A percentile compares a stretch with the other conserved stretches of the same genome.
These are phyloP conservation scores for Petrophora chlorosata DNA, from an alignment of 2,888 invertebrate species.

Conservation along the genomic window DNA sequence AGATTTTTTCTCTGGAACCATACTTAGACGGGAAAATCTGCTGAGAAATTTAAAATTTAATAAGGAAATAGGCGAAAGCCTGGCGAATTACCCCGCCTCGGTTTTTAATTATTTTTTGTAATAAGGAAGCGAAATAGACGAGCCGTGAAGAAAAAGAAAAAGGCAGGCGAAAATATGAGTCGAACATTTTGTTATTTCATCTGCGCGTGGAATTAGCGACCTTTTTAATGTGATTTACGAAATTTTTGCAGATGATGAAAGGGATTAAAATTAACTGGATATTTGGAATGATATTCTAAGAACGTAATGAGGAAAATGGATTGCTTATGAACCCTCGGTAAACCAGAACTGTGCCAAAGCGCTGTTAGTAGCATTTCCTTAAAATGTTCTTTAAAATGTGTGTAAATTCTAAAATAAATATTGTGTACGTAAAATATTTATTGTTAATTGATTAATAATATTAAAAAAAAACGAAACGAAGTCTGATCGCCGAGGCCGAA, in stretches of 20 bases:
- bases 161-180: conserved; percentile 12
- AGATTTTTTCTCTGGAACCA: conserved; percentile 27
- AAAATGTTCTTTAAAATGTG: too few relatives aligned
- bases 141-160: conserved; percentile 6
- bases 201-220: conserved; percentile 14
- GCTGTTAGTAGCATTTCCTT: too few relatives aligned
- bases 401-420: too few relatives aligned
- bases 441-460: too few relatives aligned
- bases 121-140: conserved; percentile 24
- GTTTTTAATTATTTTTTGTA: conserved; percentile 37
- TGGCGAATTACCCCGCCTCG: conserved; percentile 27
- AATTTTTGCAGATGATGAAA: not conserved
- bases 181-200: conserved; percentile 20
- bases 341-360: too few relatives aligned
- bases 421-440: too few relatives aligned
- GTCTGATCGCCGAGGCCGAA: too few relatives aligned
- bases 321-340: too few relatives aligned
- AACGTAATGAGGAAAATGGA: too few relatives aligned
- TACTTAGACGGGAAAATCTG: conserved; percentile 28
- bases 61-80: conserved; percentile 33
- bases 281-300: too few relatives aligned
- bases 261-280: too few relatives aligned
- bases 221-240: conserved; percentile 4
- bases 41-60: conserved; percentile 38
- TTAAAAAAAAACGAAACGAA: too few relatives aligned